Base-by-base conservation (phyloP, 1,140 invertebrate genomes). In the Tetramorium parvispinum region DNA sequence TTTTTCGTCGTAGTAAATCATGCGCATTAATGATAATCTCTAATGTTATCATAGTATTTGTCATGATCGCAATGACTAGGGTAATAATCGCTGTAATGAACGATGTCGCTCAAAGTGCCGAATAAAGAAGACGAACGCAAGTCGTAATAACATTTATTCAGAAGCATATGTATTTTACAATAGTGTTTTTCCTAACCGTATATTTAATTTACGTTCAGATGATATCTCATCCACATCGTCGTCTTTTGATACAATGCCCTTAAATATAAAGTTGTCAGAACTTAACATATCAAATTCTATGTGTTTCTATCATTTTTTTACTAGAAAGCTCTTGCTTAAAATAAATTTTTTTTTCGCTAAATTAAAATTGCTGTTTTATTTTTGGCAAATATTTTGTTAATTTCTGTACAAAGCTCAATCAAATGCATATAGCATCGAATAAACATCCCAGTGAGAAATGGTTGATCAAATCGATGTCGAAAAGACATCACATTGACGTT, bases 101-200 rank as follows among this genome's bases (percentile, higher is more conserved):
- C 13, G 13, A 76, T 78, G 75, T 87, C 86, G 89, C 88, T 89
- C 85, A 87, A 91, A 85, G 76, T 87, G 85, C 88, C 90, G 77
- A 86, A 89, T 88, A 89, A 91, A 89, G 21, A 46, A 87, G 27
- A 85, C 27, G 65, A 73, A 32, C 27, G 66, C 63, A 85, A 87
- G 5, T 81, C 7, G 32, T 13, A n/a, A 49, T 46, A 75, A 55
- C 16, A 73, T 85, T 79, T 87, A 83, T 87, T 81, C 6, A 68
- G 24, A 59, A 86, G 11, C 46, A 61, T 46, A 43, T 55, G 10
- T 68, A 46, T 24, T 1, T 85, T 57, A 68, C n/a, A 46, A 40
- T 37, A 37, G 4, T 65, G n/a, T 40, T 13, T 11, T 66, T 59
- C 32, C 32, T 32, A 32, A 32, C 32, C 32, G 32, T 18, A 59